phyloP scores from a whole-genome alignment of 1,140 invertebrate species.

The Aleiodes sp. region DNA sequence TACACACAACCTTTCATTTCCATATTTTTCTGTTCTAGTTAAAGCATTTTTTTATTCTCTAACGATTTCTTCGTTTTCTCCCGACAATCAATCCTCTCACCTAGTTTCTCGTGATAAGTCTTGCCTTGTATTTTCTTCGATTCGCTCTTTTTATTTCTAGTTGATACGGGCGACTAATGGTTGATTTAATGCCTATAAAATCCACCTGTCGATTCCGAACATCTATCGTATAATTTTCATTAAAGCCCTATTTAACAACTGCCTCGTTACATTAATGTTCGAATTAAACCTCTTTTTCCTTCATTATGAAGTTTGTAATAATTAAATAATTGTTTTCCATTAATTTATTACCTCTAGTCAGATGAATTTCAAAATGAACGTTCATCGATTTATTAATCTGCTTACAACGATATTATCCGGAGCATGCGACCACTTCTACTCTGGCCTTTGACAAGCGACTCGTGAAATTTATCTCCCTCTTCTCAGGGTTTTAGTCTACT shows the following conservation, averaged over 20 bases:
- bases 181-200: slow-evolving; percentile 1
- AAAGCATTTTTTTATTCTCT: not conserved
- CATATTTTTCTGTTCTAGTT: not conserved
- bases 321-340: not conserved
- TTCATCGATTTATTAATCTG: slow-evolving; percentile 28
- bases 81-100: too few species aligned
- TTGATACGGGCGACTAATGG: not conserved
- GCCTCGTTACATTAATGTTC: not conserved
- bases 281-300: too few species aligned
- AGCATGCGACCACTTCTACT: not conserved
- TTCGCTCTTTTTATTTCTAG: too few species aligned
- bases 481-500: not conserved
- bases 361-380: not conserved
- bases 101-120: too few species aligned
- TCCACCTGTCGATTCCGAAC: slow-evolving; percentile 17
- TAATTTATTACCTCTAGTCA: not conserved
- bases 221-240: not conserved
- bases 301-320: not conserved
- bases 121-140: too few species aligned
- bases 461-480: slow-evolving; percentile 27
- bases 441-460: slow-evolving; percentile 28
- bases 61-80: not conserved
- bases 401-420: slow-evolving; percentile 16
- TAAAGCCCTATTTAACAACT: not conserved
- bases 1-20: not conserved